A percentile compares a stretch with the other conserved stretches of the same genome.
phyloP scores from a whole-genome alignment of 1,140 invertebrate species.

The Adoxophyes honmai region DNA sequence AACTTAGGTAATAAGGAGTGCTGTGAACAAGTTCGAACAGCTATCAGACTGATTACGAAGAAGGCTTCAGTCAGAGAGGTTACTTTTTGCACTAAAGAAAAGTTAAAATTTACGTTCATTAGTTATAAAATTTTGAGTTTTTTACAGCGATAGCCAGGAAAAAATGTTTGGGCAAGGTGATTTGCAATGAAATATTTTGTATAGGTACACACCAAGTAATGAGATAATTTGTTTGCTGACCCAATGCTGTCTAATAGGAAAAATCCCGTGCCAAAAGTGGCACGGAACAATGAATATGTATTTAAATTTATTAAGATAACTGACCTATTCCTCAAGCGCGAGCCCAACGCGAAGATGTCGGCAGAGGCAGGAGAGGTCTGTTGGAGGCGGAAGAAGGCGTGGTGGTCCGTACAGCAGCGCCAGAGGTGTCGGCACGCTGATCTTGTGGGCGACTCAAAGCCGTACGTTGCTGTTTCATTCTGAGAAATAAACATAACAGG shows the following conservation, averaged over 20 bases:
- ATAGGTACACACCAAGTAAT: no score
- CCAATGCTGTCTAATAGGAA: no score
- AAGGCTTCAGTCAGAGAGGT: background rate
- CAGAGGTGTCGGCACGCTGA: conserved; percentile 98
- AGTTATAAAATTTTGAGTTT: background rate
- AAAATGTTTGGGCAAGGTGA: no score
- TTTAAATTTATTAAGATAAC: no score
- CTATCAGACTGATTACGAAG: conserved; percentile 7
- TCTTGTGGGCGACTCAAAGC: conserved; percentile 96
- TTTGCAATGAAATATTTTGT: no score
- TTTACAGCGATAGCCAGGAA: background rate
- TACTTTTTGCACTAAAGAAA: background rate
- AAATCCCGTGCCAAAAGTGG: no score
- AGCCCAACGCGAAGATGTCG: conserved; percentile 85
- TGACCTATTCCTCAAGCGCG: conserved; percentile 80
- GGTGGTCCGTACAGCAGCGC: conserved; percentile 99
- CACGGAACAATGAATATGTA: no score
- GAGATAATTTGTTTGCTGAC: no score
- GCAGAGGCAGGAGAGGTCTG: conserved; percentile 84
- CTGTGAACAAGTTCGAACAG: background rate
- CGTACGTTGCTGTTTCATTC: conserved; percentile 97
- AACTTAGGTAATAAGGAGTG: conserved; percentile 8
- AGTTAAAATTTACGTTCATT: background rate
- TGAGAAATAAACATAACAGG: conserved; percentile 62
- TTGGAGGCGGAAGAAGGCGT: conserved; percentile 97